Evolutionary conservation across 2,888 invertebrate species (phyloP).

Genomic region (Darwinula stevensoni): DNA sequence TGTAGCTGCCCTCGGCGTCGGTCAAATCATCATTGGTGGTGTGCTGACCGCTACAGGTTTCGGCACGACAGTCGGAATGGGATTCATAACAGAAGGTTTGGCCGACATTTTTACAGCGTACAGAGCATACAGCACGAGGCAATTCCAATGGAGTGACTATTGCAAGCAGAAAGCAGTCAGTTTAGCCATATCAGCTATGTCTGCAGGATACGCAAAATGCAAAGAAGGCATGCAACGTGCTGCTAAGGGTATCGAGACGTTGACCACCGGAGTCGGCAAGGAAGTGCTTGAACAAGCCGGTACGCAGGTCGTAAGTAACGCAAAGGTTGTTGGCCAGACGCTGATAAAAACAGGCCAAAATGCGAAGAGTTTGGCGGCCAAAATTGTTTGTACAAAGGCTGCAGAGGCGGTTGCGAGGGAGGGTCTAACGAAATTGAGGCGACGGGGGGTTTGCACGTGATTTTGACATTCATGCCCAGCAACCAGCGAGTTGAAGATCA

Average conservation of each 20-base stretch:
- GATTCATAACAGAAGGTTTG: slow-evolving; percentile 6
- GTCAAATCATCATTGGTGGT: slow-evolving; percentile 6
- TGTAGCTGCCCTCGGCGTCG: slow-evolving; percentile 5
- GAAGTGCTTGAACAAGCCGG: slow-evolving; percentile 1
- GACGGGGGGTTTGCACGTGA: slow-evolving; percentile 10
- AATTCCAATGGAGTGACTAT: slow-evolving; percentile 7
- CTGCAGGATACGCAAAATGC: slow-evolving; percentile 4
- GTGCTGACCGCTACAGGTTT: slow-evolving; percentile 7
- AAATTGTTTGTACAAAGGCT: background rate
- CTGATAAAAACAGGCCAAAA: slow-evolving; percentile 1
- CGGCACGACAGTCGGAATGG: slow-evolving; percentile 7
- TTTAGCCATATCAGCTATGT: slow-evolving; percentile 5
- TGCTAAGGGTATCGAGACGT: slow-evolving; percentile 1
- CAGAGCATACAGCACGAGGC: slow-evolving; percentile 6
- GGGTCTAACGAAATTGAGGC: slow-evolving; percentile 4
- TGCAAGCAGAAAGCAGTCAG: slow-evolving; percentile 7
- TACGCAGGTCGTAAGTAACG: slow-evolving; percentile 1
- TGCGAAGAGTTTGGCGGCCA: background rate
- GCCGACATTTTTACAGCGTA: slow-evolving; percentile 6
- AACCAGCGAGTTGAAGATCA: slow-evolving; percentile 11
- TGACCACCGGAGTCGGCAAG: background rate
- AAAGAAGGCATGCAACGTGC: slow-evolving; percentile 1
- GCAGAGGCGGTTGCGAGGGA: slow-evolving; percentile 1
- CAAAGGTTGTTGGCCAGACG: background rate
- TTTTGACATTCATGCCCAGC: slow-evolving; percentile 10